Base-by-base conservation (phyloP, 2,113 vertebrate species). In the Oreocharis arfaki region DNA sequence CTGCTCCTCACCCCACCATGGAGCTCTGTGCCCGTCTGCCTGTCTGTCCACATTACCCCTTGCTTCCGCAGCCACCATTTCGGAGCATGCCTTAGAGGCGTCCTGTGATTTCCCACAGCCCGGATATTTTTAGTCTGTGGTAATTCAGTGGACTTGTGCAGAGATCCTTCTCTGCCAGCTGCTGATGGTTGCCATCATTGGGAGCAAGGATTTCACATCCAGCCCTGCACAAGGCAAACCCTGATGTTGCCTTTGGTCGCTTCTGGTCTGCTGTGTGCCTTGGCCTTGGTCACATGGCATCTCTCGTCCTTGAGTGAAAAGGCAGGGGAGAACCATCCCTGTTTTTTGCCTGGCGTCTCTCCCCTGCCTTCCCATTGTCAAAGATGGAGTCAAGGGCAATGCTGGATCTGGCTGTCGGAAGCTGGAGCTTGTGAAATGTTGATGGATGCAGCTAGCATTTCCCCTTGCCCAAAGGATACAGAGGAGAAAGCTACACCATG, bases 101-200 rank as follows among this genome's bases (percentile, higher is more conserved):
- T 60, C 90, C 88, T 84, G 41, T 16, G 33, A 74, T 94, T 73
- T 90, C 89, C 61, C 89, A 23, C 80, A 81, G 85, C 84, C 82
- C 1, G 3, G 71, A 70, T 97, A 76, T 95, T 96, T 97, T 97
- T 96, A 95, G 80, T 78, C 55, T 75, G 30, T 55, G 5, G 47
- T 92, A 84, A 91, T 89, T 94, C 23, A 41, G 23, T 86, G 74
- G 92, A 91, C 59, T 86, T 2, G 4, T 28, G 5, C 63, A 71
- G 67, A 90, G 89, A 61, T 92, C 68, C 47, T 79, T 50, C 60
- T 77, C 86, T 24, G 33, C 69, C 1, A 6, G 56, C 61, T 97
- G 84, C 75, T 82, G 67, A 67, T 91, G 84, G 59, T 60, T 88
- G 76, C 68, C 39, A 17, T 80, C 7, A 0, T 88, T 41, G 26